Evolutionary conservation across 2,888 invertebrate genomes (phyloP), one percentile per base, ranked within the genome.

Genomic region (Erannis defoliaria): DNA sequence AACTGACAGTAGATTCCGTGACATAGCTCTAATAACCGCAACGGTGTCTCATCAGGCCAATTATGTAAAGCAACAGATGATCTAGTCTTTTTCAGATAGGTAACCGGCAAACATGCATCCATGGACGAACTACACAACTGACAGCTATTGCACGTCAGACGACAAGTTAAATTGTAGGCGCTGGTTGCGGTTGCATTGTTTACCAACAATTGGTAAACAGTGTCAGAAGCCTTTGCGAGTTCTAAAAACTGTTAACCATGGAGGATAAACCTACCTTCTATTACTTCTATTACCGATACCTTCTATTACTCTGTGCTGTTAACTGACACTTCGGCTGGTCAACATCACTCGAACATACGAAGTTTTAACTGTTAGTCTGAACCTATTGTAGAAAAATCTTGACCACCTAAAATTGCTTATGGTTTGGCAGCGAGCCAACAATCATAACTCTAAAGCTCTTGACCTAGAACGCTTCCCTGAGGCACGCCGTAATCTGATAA

Each of bases 391-490:
- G 18, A 29, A 14, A 46, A 55, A 23, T 8, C 14, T 56, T 40
- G 42, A 48, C 35, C 58, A 43, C 48, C 58, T 53, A 40, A 64
- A 58, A 37, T 53, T 49, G 23, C 21, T 42, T 57, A 26, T 35
- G 26, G 33, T 55, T 59, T 69, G 69, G 67, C 69, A 57, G 18
- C 29, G 33, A 2, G 33, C 69, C 69, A 69, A 61, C 57, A 62
- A 51, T 54, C 26, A 54, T 60, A 50, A 62, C 51, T 56, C 58
- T 67, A 54, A 61, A 63, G 63, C 55, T 60, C 64, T 67, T 65
- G 67, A 63, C 69, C 65, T 60, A 62, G 60, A 63, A 68, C 53
- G 40, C 38, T 56, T 18, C 59, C 49, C 48, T 54, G 56, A 49
- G 48, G 50, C 46, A 66, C 35, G 46, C 49, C 33, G 31, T 65